phyloP scores from a whole-genome alignment of 1,140 invertebrate species.

The Panagrolaimus sp. region DNA sequence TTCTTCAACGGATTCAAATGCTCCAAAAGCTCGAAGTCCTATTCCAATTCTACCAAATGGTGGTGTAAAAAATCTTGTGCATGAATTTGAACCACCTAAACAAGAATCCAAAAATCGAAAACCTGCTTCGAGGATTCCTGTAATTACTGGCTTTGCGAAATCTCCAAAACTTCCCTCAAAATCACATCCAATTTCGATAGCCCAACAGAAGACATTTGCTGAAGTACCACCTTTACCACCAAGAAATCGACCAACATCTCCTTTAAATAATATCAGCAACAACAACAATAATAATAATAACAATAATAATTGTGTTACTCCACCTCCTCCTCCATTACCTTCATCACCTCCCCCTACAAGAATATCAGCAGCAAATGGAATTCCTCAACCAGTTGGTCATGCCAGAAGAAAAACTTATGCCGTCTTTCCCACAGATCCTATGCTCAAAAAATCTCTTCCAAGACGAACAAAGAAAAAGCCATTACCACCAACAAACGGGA shows the following conservation, averaged over 20 bases:
- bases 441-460: conserved; percentile 34
- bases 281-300: no score
- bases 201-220: not conserved
- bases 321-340: conserved; percentile 15
- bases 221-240: conserved; percentile 23
- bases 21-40: not conserved
- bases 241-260: conserved; percentile 18
- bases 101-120: no score
- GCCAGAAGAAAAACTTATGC: conserved; percentile 29
- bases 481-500: not conserved
- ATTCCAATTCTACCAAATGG: conserved; percentile 5
- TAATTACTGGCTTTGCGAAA: not conserved
- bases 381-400: no score
- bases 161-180: not conserved
- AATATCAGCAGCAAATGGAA: not conserved
- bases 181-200: not conserved
- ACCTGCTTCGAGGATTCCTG: conserved; percentile 13
- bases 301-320: not conserved
- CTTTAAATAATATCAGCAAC: conserved; percentile 10
- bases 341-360: not conserved
- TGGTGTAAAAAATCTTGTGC: conserved; percentile 8
- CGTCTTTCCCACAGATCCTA: conserved; percentile 29
- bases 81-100: conserved; percentile 5
- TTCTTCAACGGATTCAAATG: not conserved
- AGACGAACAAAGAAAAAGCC: conserved; percentile 11